A percentile compares a stretch with the other conserved stretches of the same genome.
Evolutionary conservation across 1,140 invertebrate genomes (phyloP).

Genomic region (Grapholita molesta): DNA sequence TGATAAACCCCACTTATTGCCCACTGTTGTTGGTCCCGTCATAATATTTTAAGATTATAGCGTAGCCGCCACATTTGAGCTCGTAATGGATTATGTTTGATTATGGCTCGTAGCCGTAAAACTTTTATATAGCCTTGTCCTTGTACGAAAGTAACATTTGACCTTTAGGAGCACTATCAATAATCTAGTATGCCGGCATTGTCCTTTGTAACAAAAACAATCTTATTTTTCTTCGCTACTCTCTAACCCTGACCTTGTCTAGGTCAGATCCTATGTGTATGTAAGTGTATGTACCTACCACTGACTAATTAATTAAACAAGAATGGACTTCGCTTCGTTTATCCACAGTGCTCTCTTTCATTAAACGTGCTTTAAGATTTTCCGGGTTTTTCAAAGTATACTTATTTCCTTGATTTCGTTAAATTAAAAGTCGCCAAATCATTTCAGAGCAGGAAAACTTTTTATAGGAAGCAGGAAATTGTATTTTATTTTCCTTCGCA

Average conservation of each 20-base stretch:
- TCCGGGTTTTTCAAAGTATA: slow-evolving; percentile 1
- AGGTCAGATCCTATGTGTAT: slow-evolving; percentile 2
- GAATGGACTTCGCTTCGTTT: not conserved
- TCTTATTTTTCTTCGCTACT: slow-evolving; percentile 3
- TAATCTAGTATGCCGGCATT: slow-evolving; percentile 24
- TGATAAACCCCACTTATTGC: not conserved
- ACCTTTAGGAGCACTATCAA: slow-evolving; percentile 32
- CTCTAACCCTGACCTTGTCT: not conserved
- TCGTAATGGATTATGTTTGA: slow-evolving; percentile 12
- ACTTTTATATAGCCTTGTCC: slow-evolving; percentile 23
- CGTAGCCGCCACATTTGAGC: not conserved
- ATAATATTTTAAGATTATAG: slow-evolving; percentile 8
- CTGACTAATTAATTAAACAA: not conserved
- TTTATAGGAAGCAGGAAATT: slow-evolving; percentile 9
- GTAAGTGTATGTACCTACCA: too few relatives aligned
- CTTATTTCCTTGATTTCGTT: not conserved
- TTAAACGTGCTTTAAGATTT: not conserved
- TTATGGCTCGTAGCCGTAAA: slow-evolving; percentile 19
- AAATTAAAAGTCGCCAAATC: slow-evolving; percentile 8
- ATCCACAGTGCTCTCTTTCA: not conserved
- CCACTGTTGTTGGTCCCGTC: not conserved
- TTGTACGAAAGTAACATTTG: slow-evolving; percentile 33
- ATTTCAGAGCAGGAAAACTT: slow-evolving; percentile 12
- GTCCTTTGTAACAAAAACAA: slow-evolving; percentile 4
- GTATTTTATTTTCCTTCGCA: not conserved